Percentiles rank a stretch among this genome's conserved stretches.
These are phyloP conservation scores for Serripes groenlandicus DNA, from an alignment of 2,888 invertebrate species.

Conservation along the genomic window DNA sequence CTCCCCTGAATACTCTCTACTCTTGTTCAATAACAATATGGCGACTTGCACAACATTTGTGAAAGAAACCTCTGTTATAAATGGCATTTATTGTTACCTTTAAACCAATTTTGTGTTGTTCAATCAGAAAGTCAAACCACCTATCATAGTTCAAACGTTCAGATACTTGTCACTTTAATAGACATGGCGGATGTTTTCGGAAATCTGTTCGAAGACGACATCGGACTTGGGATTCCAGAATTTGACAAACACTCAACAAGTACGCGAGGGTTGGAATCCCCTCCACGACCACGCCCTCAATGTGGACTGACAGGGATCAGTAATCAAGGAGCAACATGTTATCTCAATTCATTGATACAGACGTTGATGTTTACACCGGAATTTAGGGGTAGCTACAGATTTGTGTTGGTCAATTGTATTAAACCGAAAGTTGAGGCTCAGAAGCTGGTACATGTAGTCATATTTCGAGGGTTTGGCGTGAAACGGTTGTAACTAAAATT, in stretches of 20 bases:
- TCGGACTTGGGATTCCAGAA: not conserved
- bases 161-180: not conserved
- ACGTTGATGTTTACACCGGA: conserved; percentile 86
- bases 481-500: too few relatives aligned
- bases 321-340: conserved; percentile 87
- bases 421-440: too few relatives aligned
- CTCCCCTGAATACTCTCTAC: too few relatives aligned
- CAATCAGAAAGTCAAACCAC: not conserved
- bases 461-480: too few relatives aligned
- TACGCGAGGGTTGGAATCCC: conserved; percentile 45
- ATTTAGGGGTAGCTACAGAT: conserved; percentile 86
- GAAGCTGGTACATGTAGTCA: too few relatives aligned
- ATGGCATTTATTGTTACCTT: not conserved
- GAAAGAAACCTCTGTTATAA: not conserved
- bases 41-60: conserved; percentile 14
- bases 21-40: conserved; percentile 31
- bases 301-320: conserved; percentile 84
- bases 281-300: conserved; percentile 72
- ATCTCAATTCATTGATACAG: conserved; percentile 86
- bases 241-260: not conserved
- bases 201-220: conserved; percentile 49
- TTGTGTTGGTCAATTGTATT: too few relatives aligned
- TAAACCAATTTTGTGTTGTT: not conserved
- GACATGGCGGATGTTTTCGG: conserved; percentile 50
- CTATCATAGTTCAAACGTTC: too few relatives aligned